A percentile compares a stretch with the other conserved stretches of the same genome.
These are phyloP conservation scores for Micromys minutus DNA, from an alignment of 2,113 vertebrate genomes.

Conservation along the genomic window DNA sequence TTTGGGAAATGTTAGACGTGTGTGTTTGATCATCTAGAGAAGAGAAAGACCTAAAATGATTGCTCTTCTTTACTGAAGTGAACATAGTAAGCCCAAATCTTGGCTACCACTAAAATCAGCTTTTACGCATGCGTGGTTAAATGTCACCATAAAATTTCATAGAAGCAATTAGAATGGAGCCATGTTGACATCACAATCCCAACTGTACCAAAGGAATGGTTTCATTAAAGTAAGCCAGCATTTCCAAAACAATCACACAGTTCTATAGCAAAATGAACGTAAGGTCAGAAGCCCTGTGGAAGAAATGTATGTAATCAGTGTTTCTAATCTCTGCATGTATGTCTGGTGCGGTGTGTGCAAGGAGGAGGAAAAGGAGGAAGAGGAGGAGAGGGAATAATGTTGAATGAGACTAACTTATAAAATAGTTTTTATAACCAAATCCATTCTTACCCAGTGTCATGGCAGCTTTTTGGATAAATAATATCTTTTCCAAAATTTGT, in stretches of 20 bases:
- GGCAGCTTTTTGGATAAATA: slow-evolving; percentile 72
- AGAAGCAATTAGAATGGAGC: slow-evolving; percentile 42
- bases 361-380: too few species aligned
- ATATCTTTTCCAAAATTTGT: slow-evolving; percentile 65
- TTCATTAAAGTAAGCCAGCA: slow-evolving; percentile 59
- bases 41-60: slow-evolving; percentile 11
- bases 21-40: slow-evolving; percentile 48
- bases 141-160: slow-evolving; percentile 69
- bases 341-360: slow-evolving; percentile 58
- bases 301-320: slow-evolving; percentile 60
- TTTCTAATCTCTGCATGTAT: slow-evolving; percentile 62
- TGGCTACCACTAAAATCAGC: not conserved
- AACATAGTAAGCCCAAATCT: slow-evolving; percentile 14
- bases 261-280: slow-evolving; percentile 65
- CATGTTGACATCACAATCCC: slow-evolving; percentile 64
- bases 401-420: slow-evolving; percentile 59
- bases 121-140: slow-evolving; percentile 3
- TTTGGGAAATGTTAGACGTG: slow-evolving; percentile 30
- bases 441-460: slow-evolving; percentile 2
- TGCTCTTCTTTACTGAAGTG: slow-evolving; percentile 57
- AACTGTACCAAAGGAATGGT: slow-evolving; percentile 61
- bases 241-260: slow-evolving; percentile 49
- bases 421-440: slow-evolving; percentile 53
- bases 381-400: not conserved
- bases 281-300: slow-evolving; percentile 65